A percentile compares a stretch with the other conserved stretches of the same genome.
These are phyloP conservation scores for Cyrtonyx montezumae DNA, from an alignment of 2,113 vertebrate species.

Conservation along the genomic window DNA sequence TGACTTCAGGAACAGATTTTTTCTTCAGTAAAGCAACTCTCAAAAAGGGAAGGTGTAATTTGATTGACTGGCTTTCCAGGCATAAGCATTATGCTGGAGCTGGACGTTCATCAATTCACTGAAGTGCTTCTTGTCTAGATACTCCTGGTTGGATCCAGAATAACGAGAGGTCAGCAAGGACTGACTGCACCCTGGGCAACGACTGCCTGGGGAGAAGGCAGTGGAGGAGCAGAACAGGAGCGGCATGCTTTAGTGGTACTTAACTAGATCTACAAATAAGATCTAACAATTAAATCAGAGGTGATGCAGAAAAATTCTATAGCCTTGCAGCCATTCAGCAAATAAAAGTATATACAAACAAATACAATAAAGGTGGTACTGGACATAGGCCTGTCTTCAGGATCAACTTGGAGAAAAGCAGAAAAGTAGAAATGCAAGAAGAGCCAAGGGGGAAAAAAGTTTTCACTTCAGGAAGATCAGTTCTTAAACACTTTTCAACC, in stretches of 20 bases:
- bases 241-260: background rate
- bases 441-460: background rate
- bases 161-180: background rate
- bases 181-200: background rate
- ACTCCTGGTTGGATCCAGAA: background rate
- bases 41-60: background rate
- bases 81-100: background rate
- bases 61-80: background rate
- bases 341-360: slow-evolving; percentile 28
- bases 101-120: fast-evolving
- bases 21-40: background rate
- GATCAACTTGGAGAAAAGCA: background rate
- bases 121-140: background rate
- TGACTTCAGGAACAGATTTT: background rate
- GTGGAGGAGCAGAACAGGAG: background rate
- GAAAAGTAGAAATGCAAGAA: background rate
- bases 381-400: background rate
- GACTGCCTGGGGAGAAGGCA: background rate
- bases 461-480: background rate
- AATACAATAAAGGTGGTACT: background rate
- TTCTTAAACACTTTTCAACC: slow-evolving; percentile 5
- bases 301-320: too few species aligned
- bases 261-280: background rate
- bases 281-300: background rate
- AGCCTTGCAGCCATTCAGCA: background rate